Conservation (phyloP, 2,888 invertebrate species). For the Onthophagus sagittarius region DNA sequence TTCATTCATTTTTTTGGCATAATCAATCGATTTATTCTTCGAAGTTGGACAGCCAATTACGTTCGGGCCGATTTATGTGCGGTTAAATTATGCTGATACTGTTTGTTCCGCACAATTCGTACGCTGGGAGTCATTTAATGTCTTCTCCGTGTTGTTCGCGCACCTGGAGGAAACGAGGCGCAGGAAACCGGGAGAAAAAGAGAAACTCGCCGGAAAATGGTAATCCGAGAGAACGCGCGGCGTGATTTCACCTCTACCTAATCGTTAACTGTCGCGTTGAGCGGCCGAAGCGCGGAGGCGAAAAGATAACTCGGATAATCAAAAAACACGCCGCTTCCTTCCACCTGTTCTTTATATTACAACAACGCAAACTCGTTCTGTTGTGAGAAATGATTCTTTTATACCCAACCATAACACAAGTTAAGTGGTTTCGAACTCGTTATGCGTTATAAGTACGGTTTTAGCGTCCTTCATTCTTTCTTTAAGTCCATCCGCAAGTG, state of each 20-base stretch:
- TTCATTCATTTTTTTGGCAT: no score
- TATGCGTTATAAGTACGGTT: no score
- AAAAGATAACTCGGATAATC: not conserved
- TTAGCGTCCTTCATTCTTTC: no score
- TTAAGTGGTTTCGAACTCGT: no score
- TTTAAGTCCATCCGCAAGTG: no score
- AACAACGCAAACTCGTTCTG: not conserved
- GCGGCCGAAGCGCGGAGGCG: not conserved
- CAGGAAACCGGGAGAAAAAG: constrained; percentile 12
- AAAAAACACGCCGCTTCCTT: not conserved
- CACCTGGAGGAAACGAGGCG: constrained; percentile 8
- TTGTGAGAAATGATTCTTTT: no score
- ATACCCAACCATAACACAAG: no score
- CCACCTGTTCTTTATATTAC: not conserved
- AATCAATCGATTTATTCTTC: no score
- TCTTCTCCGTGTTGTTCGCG: not conserved
- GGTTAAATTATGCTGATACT: not conserved
- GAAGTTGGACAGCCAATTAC: not conserved
- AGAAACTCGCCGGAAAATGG: constrained; percentile 11
- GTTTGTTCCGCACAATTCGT: not conserved
- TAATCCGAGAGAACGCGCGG: not conserved
- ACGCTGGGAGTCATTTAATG: not conserved
- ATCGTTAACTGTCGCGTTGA: constrained; percentile 8
- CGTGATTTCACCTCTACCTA: constrained; percentile 4
- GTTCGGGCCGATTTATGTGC: not conserved